Evolutionary conservation across 2,888 invertebrate species (phyloP).

Genomic region (Lepidocyrtinus sp.): DNA sequence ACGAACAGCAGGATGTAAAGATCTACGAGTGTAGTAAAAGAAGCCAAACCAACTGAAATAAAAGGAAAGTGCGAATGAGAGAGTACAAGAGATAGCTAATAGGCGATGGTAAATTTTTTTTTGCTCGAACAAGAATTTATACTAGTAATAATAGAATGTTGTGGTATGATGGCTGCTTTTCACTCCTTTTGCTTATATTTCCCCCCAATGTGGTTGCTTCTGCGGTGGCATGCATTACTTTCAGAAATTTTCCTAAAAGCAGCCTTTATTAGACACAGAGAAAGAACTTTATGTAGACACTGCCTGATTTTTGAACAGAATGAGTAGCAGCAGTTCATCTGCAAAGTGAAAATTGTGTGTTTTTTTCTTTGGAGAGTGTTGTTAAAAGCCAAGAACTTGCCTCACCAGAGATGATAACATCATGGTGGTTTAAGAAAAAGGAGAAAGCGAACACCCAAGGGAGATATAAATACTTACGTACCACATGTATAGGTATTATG

Average conservation of each 20-base stretch:
- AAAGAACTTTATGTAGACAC: neutral
- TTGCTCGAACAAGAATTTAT: neutral
- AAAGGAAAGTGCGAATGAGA: conserved; percentile 1
- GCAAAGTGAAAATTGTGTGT: neutral
- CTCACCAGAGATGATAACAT: no score
- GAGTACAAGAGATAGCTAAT: conserved; percentile 5
- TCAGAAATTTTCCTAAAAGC: neutral
- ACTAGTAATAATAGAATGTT: conserved; percentile 8
- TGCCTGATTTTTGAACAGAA: conserved; percentile 8
- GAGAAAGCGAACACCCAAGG: no score
- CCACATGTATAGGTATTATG: no score
- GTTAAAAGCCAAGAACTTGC: no score
- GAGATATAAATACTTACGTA: no score
- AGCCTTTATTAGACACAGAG: neutral
- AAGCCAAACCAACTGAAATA: neutral
- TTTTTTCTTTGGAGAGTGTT: no score
- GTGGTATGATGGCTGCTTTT: conserved; percentile 1
- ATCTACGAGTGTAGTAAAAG: neutral
- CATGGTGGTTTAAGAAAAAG: no score
- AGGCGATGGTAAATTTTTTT: conserved; percentile 5
- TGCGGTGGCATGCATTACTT: neutral
- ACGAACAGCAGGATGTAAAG: neutral
- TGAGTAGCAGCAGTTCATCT: neutral
- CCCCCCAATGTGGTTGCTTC: no score
- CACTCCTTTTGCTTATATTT: no score